Base-by-base conservation (phyloP, 2,888 invertebrate genomes). In the Ophion slaviceki region DNA sequence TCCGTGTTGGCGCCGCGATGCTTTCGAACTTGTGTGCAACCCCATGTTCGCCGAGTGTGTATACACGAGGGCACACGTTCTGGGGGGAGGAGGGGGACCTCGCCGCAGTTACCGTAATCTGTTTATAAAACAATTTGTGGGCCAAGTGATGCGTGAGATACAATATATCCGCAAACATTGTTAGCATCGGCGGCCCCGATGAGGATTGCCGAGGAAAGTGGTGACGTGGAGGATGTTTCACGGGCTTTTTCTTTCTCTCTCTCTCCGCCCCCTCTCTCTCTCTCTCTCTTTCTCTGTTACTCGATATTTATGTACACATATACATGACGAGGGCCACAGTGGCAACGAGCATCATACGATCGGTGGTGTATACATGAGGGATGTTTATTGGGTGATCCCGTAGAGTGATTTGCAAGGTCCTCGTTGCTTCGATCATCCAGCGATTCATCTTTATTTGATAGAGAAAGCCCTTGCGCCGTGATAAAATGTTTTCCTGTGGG, bases 71-170 rank as follows among this genome's bases (percentile, higher is more conserved):
- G 93, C 92, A 53, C 53, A 66, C 67, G 57, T 77, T 40, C 67
- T 28, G 67, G 47, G 47, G 91, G 90, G 94, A 95, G 94, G 95
- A 94, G 95, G 95, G 91, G 94, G 90, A 92, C 94, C 92, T 93
- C 94, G 94, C 53, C 94, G 94, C 94, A 92, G 94, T 94, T 93
- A 95, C 95, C 95, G 95, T 96, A 96, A 96, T 96, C 96, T 96
- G 96, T 96, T 96, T 96, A 96, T 96, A 95, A 96, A 96, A 96
- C 96, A 96, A 96, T 96, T 96, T 96, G 96, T 96, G 95, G 95
- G 95, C 95, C 95, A 95, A 95, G 94, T 96, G 96, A 96, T 96
- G 96, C 96, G 96, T 96, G 96, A 93, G 93, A 94, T 92, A 93
- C 94, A 93, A 94, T 94, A 93, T 93, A 94, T 94, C 94, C 93